Evolutionary conservation across 2,888 invertebrate species (phyloP).

Genomic region (Tanytarsus gracilentus): DNA sequence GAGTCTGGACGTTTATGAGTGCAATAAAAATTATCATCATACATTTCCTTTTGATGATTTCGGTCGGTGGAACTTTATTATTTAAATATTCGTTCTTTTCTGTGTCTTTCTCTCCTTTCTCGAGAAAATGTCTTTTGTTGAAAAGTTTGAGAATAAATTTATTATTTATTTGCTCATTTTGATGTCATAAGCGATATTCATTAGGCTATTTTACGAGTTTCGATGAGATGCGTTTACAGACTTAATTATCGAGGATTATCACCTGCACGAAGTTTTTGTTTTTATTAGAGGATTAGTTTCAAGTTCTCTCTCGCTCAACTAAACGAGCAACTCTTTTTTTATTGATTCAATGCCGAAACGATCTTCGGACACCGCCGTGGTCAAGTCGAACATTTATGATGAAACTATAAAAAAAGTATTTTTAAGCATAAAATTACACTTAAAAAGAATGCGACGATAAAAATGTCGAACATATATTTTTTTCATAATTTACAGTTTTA

Average conservation of each 20-base stretch:
- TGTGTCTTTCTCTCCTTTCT: neutral
- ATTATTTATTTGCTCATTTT: constrained; percentile 29
- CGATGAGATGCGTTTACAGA: constrained; percentile 5
- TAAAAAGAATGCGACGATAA: constrained; percentile 25
- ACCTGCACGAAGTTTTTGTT: constrained; percentile 27
- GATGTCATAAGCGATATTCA: constrained; percentile 27
- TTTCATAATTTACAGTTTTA: constrained; percentile 25
- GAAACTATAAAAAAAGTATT: constrained; percentile 16
- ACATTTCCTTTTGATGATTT: neutral
- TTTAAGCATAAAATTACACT: constrained; percentile 28
- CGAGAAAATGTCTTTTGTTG: constrained; percentile 22
- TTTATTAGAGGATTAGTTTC: constrained; percentile 17
- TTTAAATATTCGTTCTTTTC: constrained; percentile 2
- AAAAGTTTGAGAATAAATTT: constrained; percentile 28
- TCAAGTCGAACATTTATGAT: constrained; percentile 19
- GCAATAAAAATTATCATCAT: constrained; percentile 23
- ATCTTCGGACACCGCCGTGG: neutral
- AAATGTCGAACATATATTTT: constrained; percentile 23
- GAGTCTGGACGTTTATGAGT: constrained; percentile 1
- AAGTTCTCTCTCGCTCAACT: neutral
- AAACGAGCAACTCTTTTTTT: neutral
- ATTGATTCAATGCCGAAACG: neutral
- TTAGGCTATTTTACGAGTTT: constrained; percentile 19
- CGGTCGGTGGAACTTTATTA: no score
- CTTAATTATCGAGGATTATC: constrained; percentile 28